Evolutionary conservation across 2,888 invertebrate genomes (phyloP).

Genomic region (Andrena flavipes): DNA sequence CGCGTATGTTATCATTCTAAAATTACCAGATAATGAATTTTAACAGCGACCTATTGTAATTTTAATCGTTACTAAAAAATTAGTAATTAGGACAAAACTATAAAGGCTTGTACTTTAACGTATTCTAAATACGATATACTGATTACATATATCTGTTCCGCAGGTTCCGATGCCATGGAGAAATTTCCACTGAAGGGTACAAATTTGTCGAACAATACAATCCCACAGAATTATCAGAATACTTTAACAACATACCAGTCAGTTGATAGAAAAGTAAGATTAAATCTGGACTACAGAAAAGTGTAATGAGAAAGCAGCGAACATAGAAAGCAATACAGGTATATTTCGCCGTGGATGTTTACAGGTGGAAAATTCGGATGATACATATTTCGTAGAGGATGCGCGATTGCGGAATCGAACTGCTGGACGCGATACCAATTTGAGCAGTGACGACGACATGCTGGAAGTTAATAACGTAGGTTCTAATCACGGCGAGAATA

Average conservation of each 20-base stretch:
- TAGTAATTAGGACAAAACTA: neutral
- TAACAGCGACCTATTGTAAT: neutral
- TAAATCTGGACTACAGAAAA: neutral
- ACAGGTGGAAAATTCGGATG: conserved; percentile 80
- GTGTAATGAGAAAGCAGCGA: neutral
- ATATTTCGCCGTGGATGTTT: neutral
- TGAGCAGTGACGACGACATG: conserved; percentile 84
- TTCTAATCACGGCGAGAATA: conserved; percentile 80
- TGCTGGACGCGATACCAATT: conserved; percentile 77
- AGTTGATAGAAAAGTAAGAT: conserved; percentile 82
- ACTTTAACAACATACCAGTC: conserved; percentile 82
- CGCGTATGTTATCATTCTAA: neutral
- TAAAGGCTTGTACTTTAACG: neutral
- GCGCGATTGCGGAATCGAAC: conserved; percentile 76
- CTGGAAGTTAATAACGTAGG: conserved; percentile 80
- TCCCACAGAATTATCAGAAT: conserved; percentile 77
- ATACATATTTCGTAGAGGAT: conserved; percentile 78
- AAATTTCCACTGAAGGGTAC: conserved; percentile 89
- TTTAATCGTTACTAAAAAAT: neutral
- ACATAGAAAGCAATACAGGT: neutral
- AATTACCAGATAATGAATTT: neutral
- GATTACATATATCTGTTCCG: neutral
- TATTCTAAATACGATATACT: neutral
- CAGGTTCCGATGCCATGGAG: conserved; percentile 87
- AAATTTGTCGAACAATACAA: conserved; percentile 74